These are phyloP conservation scores for Laterallus jamaicensis DNA, from an alignment of 2,113 vertebrate species.

Conservation along the genomic window DNA sequence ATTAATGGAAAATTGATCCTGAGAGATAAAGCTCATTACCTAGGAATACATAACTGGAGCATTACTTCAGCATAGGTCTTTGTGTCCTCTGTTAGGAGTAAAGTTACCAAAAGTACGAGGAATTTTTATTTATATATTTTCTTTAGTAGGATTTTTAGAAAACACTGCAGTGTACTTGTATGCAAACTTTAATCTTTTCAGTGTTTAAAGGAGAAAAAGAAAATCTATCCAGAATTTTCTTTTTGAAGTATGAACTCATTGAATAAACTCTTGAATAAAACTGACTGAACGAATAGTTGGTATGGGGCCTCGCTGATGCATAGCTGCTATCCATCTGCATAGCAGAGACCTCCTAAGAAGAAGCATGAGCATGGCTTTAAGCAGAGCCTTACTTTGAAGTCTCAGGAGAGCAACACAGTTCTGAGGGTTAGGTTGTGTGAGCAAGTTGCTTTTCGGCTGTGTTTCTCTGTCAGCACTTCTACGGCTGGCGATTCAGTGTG, in stretches of 20 bases:
- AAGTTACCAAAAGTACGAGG: not conserved
- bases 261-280: not conserved
- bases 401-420: not conserved
- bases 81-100: not conserved
- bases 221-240: not conserved
- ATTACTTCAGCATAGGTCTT: not conserved
- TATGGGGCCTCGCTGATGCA: fast-evolving
- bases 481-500: not conserved
- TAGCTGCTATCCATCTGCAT: not conserved
- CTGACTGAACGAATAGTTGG: not conserved
- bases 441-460: not conserved
- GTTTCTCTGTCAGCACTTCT: not conserved
- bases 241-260: not conserved
- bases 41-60: slow-evolving; percentile 8
- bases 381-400: not conserved
- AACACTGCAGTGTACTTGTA: not conserved
- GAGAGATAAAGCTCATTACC: slow-evolving; percentile 52
- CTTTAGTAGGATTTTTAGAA: not conserved
- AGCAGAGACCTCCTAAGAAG: not conserved
- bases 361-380: not conserved
- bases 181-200: not conserved
- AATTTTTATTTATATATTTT: not conserved
- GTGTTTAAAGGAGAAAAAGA: not conserved
- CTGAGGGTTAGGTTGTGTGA: not conserved
- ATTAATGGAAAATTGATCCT: slow-evolving; percentile 60